Evolutionary conservation across 2,113 vertebrate species (phyloP).

Genomic region (Apteryx mantelli): DNA sequence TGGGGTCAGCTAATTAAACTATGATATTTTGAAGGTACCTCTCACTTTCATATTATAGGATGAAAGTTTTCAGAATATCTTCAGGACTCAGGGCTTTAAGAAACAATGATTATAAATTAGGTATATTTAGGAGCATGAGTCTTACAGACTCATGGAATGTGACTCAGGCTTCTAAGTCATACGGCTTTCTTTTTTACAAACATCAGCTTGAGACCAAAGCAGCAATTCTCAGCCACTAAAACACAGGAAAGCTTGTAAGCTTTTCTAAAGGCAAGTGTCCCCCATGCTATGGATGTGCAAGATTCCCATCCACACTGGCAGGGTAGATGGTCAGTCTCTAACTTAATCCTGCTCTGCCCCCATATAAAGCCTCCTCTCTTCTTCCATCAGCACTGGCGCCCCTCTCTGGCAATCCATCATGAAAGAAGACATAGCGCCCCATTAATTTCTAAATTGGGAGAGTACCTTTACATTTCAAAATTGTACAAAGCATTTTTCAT

Average conservation of each 20-base stretch:
- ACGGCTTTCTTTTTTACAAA: neutral
- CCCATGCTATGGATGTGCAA: neutral
- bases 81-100: neutral
- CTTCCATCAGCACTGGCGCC: neutral
- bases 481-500: neutral
- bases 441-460: neutral
- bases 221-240: neutral
- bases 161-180: neutral
- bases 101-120: neutral
- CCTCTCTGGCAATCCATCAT: neutral
- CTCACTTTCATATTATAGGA: neutral
- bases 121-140: neutral
- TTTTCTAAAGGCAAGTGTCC: neutral
- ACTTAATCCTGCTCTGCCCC: neutral
- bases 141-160: neutral
- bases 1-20: neutral
- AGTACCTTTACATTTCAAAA: neutral
- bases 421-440: neutral
- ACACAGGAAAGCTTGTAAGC: neutral
- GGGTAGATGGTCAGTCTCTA: neutral
- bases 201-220: neutral
- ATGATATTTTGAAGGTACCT: neutral
- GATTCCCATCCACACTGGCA: neutral
- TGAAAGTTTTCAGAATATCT: neutral
- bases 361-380: neutral